These are phyloP conservation scores for Stylophora pistillata DNA, from an alignment of 64 coral and sea anemone species.

Conservation along the genomic window DNA sequence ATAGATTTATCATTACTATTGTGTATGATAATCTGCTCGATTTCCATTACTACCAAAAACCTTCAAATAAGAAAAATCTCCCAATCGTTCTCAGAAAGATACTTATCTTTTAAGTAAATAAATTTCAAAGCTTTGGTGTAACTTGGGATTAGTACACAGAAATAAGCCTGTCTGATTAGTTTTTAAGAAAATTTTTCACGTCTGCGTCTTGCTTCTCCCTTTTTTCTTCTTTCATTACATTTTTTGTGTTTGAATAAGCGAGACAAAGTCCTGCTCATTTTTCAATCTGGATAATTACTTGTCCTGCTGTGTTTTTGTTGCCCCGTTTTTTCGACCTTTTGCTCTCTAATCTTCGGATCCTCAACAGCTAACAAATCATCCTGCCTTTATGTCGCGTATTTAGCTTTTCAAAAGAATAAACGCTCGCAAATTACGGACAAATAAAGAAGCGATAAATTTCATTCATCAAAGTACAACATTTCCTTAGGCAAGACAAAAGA, in stretches of 20 bases:
- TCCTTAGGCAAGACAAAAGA: constrained; percentile 22
- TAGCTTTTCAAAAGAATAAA: constrained; percentile 20
- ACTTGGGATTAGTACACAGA: neutral
- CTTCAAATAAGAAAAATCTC: neutral
- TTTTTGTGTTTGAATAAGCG: neutral
- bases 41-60: neutral
- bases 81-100: neutral
- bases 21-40: neutral
- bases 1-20: constrained; percentile 3
- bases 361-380: constrained; percentile 26
- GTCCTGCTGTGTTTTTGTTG: neutral
- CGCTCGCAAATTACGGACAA: constrained; percentile 18
- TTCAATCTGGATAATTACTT: neutral
- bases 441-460: constrained; percentile 36
- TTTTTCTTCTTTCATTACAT: neutral
- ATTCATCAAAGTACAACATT: constrained; percentile 40
- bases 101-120: constrained; percentile 22
- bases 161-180: neutral
- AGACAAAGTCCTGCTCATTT: neutral
- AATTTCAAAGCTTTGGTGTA: neutral
- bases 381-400: neutral
- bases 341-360: neutral
- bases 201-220: neutral
- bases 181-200: too few species aligned
- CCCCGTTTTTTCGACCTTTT: neutral